Base-by-base conservation (phyloP, 2,113 vertebrate species). In the Oreochromis niloticus region DNA sequence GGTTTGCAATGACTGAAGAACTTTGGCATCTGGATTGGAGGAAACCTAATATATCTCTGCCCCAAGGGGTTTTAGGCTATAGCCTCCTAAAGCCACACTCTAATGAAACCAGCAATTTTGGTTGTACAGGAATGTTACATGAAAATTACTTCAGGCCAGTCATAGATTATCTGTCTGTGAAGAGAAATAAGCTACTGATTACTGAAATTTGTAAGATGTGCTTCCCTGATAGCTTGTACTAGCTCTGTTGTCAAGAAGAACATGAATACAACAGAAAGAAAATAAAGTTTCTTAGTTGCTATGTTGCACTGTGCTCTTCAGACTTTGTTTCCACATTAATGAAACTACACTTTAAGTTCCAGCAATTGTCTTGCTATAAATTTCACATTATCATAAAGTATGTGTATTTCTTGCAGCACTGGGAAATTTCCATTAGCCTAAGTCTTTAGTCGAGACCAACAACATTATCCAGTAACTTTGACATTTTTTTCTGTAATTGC, bases 11-110 rank as follows among this genome's bases (percentile, higher is more conserved):
- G 90, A 93, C 92, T 85, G 39, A 89, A 87, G 75, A 85, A 61
- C 85, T 86, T 83, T 88, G 92, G 93, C 89, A 95, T 94, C 91
- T 88, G 71, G 90, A 89, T 79, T 78, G 24, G 83, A 90, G 84
- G 91, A 93, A 95, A 95, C 93, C 90, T 91, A 90, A 94, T 93
- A 95, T 94, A 36, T 52, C 36, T 81, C 63, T 84, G 43, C 83
- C 81, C 79, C 52, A 41, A 32, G 34, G 78, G 71, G 82, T 81
- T 89, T 84, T 36, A 83, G 63, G 24, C 66, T 48, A 59, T 22
- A 82, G 73, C 86, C 87, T 84, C 48, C 32, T 46, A 82, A 83
- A 84, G 71, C 80, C 81, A 59, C 43, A 14, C 39, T 85, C 75
- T 82, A 85, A 87, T 90, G 57, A 85, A 71, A 85, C 59, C 10